A percentile compares a stretch with the other conserved stretches of the same genome.
Conservation (phyloP, 2,888 invertebrate species). For the Drosophila pseudotakahashii region DNA sequence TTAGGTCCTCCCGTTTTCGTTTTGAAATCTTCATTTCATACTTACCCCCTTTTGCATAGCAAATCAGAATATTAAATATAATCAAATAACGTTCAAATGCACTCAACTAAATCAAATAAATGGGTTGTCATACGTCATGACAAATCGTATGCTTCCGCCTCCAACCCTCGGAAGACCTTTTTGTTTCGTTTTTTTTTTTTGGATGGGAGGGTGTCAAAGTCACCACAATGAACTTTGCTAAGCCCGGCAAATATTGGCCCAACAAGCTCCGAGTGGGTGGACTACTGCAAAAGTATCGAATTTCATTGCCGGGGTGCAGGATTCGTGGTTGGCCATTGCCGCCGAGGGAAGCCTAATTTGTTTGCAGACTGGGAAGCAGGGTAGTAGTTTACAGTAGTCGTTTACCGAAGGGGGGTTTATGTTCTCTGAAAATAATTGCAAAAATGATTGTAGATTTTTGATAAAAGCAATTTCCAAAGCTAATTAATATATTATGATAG, state of each 20-base stretch:
- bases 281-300: conserved; percentile 59
- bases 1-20: background rate
- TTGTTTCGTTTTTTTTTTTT: background rate
- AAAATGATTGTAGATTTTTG: background rate
- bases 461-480: background rate
- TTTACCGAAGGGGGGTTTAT: background rate
- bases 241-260: conserved; percentile 69
- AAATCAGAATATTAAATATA: conserved; percentile 39
- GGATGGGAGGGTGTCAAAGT: conserved; percentile 53
- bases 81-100: conserved; percentile 50
- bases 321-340: conserved; percentile 63
- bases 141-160: conserved; percentile 51
- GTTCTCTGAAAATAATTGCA: background rate
- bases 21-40: background rate
- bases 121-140: conserved; percentile 55
- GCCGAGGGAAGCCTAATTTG: conserved; percentile 67
- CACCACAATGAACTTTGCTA: conserved; percentile 65
- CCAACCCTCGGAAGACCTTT: conserved; percentile 13
- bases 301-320: conserved; percentile 52
- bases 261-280: conserved; percentile 47
- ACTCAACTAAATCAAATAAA: conserved; percentile 57
- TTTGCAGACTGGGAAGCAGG: conserved; percentile 46
- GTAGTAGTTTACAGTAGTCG: conserved; percentile 6
- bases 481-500: too few species aligned
- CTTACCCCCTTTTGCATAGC: conserved; percentile 14